Evolutionary conservation across 2,113 vertebrate species (phyloP).

Genomic region (Serinus canaria): DNA sequence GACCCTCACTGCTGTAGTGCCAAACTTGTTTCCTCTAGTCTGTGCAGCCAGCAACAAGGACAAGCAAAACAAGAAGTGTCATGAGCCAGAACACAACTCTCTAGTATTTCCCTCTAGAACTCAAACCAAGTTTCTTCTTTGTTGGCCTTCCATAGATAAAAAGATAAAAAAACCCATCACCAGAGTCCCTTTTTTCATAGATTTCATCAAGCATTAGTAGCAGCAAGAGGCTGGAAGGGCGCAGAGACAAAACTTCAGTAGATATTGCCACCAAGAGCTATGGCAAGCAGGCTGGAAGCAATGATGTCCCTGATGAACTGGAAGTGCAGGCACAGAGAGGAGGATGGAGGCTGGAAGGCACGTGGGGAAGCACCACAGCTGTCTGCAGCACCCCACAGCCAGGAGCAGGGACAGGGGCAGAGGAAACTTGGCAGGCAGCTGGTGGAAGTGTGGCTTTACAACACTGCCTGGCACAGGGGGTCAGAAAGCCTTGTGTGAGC

Average conservation of each 20-base stretch:
- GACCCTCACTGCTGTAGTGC: background rate
- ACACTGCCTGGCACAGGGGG: background rate
- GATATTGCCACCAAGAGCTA: background rate
- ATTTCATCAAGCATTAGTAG: background rate
- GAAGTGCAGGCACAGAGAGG: background rate
- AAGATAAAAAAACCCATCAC: background rate
- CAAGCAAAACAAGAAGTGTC: background rate
- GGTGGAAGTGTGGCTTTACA: background rate
- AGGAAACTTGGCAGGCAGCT: background rate
- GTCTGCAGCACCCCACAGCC: background rate
- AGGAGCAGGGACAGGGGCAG: background rate
- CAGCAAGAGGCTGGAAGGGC: background rate
- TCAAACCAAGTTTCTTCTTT: background rate
- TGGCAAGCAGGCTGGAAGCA: background rate
- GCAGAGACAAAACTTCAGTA: background rate
- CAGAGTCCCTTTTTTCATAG: rapidly evolving
- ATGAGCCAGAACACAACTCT: background rate
- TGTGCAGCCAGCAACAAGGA: background rate
- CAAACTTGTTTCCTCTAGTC: background rate
- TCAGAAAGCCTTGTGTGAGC: background rate
- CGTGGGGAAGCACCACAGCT: rapidly evolving
- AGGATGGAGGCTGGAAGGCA: background rate
- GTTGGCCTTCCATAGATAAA: background rate
- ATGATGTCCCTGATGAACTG: rapidly evolving
- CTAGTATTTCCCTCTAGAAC: background rate